These are phyloP conservation scores for Chrysolina oricalcia DNA, from an alignment of 2,888 invertebrate species.

Conservation along the genomic window DNA sequence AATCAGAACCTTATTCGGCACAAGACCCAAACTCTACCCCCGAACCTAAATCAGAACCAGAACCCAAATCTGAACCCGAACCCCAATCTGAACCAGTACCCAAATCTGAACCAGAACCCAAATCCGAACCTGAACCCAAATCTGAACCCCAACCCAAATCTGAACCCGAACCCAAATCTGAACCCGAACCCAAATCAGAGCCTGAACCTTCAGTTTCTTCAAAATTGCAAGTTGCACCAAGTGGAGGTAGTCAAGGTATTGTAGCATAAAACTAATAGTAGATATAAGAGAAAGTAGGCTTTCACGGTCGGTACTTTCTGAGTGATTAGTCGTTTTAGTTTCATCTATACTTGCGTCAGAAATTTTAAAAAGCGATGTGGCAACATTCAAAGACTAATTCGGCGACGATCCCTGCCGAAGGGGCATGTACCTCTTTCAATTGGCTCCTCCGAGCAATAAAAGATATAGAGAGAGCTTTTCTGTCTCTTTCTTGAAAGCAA, in stretches of 20 bases:
- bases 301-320: too few species aligned
- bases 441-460: too few species aligned
- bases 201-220: slow-evolving; percentile 69
- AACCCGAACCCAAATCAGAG: slow-evolving; percentile 70
- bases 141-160: slow-evolving; percentile 71
- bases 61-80: slow-evolving; percentile 70
- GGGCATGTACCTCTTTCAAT: too few species aligned
- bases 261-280: slow-evolving; percentile 23
- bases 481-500: too few species aligned
- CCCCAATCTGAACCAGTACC: slow-evolving; percentile 68
- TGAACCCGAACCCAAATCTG: slow-evolving; percentile 69
- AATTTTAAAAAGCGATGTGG: too few species aligned
- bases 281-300: too few species aligned
- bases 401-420: too few species aligned
- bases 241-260: slow-evolving; percentile 65
- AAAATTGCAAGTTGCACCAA: slow-evolving; percentile 63
- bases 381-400: too few species aligned
- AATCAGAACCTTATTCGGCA: slow-evolving; percentile 65
- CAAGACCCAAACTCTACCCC: slow-evolving; percentile 71
- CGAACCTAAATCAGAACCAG: slow-evolving; percentile 67
- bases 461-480: too few species aligned
- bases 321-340: too few species aligned
- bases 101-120: slow-evolving; percentile 71
- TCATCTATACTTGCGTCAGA: too few species aligned
- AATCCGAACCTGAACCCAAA: slow-evolving; percentile 67